These are phyloP conservation scores for Mesoclemmys tuberculata DNA, from an alignment of 2,113 vertebrate species.

Conservation along the genomic window DNA sequence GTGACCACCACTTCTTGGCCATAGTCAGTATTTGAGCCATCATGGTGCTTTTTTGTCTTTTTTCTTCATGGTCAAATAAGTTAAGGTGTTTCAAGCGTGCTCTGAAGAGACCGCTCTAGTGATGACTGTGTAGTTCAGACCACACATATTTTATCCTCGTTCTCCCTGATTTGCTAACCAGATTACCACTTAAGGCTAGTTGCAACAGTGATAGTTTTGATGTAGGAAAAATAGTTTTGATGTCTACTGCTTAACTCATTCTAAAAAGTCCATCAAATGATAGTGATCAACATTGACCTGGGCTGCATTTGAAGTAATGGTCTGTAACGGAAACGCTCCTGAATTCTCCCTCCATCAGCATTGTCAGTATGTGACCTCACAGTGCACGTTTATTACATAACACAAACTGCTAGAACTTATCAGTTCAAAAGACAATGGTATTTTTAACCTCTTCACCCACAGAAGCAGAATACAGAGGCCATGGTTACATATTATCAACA, in stretches of 20 bases:
- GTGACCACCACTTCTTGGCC: not conserved
- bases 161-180: not conserved
- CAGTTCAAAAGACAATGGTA: not conserved
- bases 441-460: not conserved
- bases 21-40: not conserved
- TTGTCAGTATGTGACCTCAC: not conserved
- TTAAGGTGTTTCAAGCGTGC: not conserved
- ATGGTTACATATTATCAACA: not conserved
- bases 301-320: not conserved
- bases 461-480: not conserved
- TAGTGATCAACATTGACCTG: not conserved
- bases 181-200: not conserved
- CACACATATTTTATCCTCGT: not conserved
- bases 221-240: not conserved
- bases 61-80: not conserved
- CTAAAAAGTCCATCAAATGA: not conserved
- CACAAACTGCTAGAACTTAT: not conserved
- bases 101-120: not conserved
- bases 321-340: not conserved
- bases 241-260: not conserved
- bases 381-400: not conserved
- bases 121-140: not conserved
- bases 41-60: not conserved
- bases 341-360: not conserved
- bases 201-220: not conserved